Base-by-base conservation (phyloP, 2,888 invertebrate genomes). In the Aelia acuminata region DNA sequence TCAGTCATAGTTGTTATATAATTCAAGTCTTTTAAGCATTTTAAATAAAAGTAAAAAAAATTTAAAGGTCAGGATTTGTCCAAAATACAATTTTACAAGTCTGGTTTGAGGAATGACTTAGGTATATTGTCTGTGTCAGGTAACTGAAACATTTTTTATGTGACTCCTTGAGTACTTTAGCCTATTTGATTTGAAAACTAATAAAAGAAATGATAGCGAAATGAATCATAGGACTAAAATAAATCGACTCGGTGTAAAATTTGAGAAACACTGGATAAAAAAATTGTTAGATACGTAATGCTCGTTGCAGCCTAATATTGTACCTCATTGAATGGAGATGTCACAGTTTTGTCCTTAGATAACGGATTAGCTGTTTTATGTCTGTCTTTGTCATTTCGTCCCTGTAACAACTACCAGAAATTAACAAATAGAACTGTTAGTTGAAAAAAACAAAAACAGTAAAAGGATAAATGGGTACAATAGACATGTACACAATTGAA, bases 401-500 rank as follows among this genome's bases (percentile, higher is more conserved):
- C 43, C 43, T 80, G 80, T 80, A 80, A 80, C n/a, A 43, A 39
- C 80, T 80, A 43, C 47, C 80, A 80, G 11, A 80, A 80, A 80
- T 80, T 80, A 80, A 43, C 43, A 39, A 80, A 80, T 75, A 39
- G 43, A 43, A 43, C 4, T 22, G 43, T 1, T n/a, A 80, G n/a
- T 70, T 20, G 18, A 11, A 5, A 18, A 5, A 26, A 57, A 26
- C n/a, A 7, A 13, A 63, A 18, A 5, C 15, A n/a, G n/a, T n/a
- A n/a, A n/a, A n/a, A n/a, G n/a, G n/a, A n/a, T n/a, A n/a, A n/a
- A n/a, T n/a, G n/a, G n/a, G n/a, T n/a, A n/a, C n/a, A n/a, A n/a
- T n/a, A n/a, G n/a, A n/a, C n/a, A n/a, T n/a, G n/a, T n/a, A n/a
- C n/a, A n/a, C n/a, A n/a, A n/a, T n/a, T n/a, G n/a, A n/a, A n/a